Conservation (phyloP, 37 sponge, comb jelly and placozoan genomes). For the Ianthella basta region DNA sequence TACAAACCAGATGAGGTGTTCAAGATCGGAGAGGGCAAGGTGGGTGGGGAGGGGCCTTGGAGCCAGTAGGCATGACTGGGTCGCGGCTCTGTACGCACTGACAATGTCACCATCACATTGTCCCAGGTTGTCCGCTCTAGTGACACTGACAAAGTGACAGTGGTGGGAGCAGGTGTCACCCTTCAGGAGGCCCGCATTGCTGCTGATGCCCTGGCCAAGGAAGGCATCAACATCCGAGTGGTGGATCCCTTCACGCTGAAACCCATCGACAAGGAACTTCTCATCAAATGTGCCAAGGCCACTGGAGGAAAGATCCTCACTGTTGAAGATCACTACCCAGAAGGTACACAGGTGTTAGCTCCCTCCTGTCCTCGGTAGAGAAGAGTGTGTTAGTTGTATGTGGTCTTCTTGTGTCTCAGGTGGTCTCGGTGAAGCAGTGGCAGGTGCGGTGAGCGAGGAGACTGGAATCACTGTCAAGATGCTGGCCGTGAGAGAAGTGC, state of each 20-base stretch:
- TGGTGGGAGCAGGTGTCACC: constrained; percentile 95
- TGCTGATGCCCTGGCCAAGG: constrained; percentile 58
- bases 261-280: constrained; percentile 89
- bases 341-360: constrained; percentile 59
- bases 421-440: constrained; percentile 98
- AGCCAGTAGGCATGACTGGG: neutral
- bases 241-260: constrained; percentile 96
- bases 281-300: constrained; percentile 70
- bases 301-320: constrained; percentile 90
- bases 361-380: neutral
- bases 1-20: constrained; percentile 90
- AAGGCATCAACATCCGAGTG: constrained; percentile 91
- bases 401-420: constrained; percentile 53
- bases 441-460: constrained; percentile 81
- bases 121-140: constrained; percentile 73
- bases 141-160: constrained; percentile 84
- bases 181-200: constrained; percentile 87
- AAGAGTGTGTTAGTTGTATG: constrained; percentile 10
- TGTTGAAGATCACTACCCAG: constrained; percentile 97
- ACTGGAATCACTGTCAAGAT: constrained; percentile 63
- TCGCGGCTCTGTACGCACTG: neutral
- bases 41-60: constrained; percentile 3
- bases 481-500: constrained; percentile 89
- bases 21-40: constrained; percentile 98
- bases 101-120: neutral